phyloP scores from a whole-genome alignment of 2,113 vertebrate species.

The Macrotus californicus region DNA sequence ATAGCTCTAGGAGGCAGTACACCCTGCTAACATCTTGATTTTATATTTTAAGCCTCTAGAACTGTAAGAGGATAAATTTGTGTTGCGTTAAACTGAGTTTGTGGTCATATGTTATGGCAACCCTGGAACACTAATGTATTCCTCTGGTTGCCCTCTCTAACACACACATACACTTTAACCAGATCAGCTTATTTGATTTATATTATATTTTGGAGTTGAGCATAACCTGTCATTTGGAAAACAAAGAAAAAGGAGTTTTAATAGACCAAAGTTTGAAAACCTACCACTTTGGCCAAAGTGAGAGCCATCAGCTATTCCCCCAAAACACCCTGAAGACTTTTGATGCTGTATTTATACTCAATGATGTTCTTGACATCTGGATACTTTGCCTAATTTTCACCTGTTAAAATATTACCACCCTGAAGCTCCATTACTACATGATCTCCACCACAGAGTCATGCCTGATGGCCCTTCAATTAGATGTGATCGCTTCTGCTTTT shows the following conservation, averaged over 20 bases:
- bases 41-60: background rate
- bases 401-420: background rate
- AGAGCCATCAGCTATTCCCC: background rate
- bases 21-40: background rate
- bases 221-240: background rate
- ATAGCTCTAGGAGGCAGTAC: background rate
- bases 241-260: background rate
- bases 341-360: background rate
- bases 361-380: background rate
- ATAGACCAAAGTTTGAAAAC: slow-evolving; percentile 1
- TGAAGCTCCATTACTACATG: background rate
- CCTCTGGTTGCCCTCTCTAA: background rate
- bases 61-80: background rate
- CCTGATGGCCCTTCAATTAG: background rate
- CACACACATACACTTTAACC: background rate
- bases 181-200: background rate
- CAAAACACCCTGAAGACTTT: background rate
- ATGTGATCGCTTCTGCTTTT: background rate
- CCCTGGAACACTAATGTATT: background rate
- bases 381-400: background rate
- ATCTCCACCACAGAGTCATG: background rate
- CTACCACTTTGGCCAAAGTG: background rate
- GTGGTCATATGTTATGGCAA: background rate
- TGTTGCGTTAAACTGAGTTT: background rate
- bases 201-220: background rate